Base-by-base conservation (phyloP, 1,140 invertebrate species). In the Tenebrio molitor region DNA sequence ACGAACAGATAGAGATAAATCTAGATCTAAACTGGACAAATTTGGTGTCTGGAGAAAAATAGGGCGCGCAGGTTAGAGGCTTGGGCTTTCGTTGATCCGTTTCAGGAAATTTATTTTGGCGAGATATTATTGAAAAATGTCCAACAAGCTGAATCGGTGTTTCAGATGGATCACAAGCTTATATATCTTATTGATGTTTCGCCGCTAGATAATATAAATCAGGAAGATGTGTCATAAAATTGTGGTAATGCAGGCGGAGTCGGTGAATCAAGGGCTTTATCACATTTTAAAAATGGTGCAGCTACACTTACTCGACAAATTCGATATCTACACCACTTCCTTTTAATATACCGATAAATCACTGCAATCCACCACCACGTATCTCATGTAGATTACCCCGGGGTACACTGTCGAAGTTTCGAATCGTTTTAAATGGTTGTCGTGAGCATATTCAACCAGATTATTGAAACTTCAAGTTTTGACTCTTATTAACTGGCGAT, bases 311-410 rank as follows among this genome's bases (percentile, higher is more conserved):
- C 15, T 58, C 23, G 23, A 21, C 21, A 58, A 58, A 58, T 58
- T 58, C 50, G 50, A 53, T 58, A 29, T 58, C 50, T 50, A 17
- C 44, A 50, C 44, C 44, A 50, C 17, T 50, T 50, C 44, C 44
- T 58, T 58, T 58, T 58, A 58, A 58, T 29, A 58, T 15, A 14
- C 23, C 23, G 19, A 58, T 58, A 58, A 58, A 29, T 58, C 50
- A 58, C 21, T 12, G 23, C 10, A 25, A 12, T 58, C 46, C 50
- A 58, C 50, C 23, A 58, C 50, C 50, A n/a, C 50, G 29, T 29
- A 58, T 58, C 50, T 50, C 44, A 50, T 50, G 44, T 29, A 58
- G 50, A 58, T 58, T 58, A 58, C 50, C 50, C 50, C 25, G 23
- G 50, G 23, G 50, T 58, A 58, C 23, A 58, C 25, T 58, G 50